Conservation (phyloP, 2,888 invertebrate genomes). For the Nemoura dubitans region DNA sequence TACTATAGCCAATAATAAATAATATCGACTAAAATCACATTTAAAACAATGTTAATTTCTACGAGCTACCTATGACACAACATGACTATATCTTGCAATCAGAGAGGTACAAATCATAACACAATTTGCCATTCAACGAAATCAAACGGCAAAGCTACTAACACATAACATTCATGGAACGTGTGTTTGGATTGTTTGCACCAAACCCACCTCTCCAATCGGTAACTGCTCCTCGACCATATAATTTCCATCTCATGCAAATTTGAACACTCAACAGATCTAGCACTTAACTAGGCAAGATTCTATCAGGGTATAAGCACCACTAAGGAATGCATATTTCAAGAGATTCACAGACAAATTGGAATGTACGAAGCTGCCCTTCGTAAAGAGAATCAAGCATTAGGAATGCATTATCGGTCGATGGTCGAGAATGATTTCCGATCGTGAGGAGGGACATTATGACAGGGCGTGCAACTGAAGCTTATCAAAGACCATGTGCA, state of each 20-base stretch:
- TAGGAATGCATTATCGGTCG: not conserved
- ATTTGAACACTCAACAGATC: not conserved
- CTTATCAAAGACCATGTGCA: not conserved
- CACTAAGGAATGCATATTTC: not conserved
- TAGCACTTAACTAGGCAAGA: not conserved
- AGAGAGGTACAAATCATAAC: slow-evolving; percentile 47
- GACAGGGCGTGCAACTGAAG: not conserved
- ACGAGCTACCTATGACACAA: slow-evolving; percentile 41
- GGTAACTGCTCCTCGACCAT: not conserved
- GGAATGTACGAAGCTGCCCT: not conserved
- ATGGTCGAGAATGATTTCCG: not conserved
- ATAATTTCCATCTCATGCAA: not conserved
- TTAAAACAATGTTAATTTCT: slow-evolving; percentile 45
- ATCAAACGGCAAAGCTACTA: slow-evolving; percentile 40
- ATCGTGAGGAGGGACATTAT: not conserved
- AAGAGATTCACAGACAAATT: not conserved
- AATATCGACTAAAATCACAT: slow-evolving; percentile 49
- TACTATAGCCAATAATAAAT: slow-evolving; percentile 45
- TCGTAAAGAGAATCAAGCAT: not conserved
- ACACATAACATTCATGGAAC: not conserved
- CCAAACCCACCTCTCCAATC: not conserved
- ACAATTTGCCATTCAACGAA: slow-evolving; percentile 42
- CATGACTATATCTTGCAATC: slow-evolving; percentile 45
- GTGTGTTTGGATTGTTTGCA: not conserved
- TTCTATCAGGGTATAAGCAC: not conserved